These are phyloP conservation scores for Phaonia tiefii DNA, from an alignment of 2,888 invertebrate genomes.

Conservation along the genomic window DNA sequence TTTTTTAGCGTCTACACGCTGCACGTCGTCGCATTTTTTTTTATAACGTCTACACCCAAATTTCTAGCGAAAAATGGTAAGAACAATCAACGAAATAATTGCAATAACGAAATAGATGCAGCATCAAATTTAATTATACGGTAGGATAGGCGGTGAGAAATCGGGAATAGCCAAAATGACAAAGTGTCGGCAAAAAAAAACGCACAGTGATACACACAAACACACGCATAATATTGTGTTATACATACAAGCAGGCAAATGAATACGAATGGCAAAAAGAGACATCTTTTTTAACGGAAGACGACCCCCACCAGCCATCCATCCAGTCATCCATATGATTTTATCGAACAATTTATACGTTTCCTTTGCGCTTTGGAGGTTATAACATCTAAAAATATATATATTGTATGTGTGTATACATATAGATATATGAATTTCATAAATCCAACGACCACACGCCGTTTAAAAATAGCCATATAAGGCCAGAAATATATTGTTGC, in stretches of 20 bases:
- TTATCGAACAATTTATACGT: conserved; percentile 32
- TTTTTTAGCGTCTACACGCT: conserved; percentile 62
- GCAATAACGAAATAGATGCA: background rate
- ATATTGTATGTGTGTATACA: conserved; percentile 52
- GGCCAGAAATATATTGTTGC: conserved; percentile 60
- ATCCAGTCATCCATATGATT: conserved; percentile 22
- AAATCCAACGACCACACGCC: conserved; percentile 62
- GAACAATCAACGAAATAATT: conserved; percentile 38
- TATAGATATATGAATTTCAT: conserved; percentile 62
- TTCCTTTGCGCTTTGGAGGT: conserved; percentile 58
- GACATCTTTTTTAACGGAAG: conserved; percentile 46
- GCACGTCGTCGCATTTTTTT: conserved; percentile 61
- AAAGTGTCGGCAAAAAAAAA: conserved; percentile 45
- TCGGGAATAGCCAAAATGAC: conserved; percentile 44
- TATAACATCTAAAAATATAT: conserved; percentile 65
- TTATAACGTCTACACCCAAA: conserved; percentile 61
- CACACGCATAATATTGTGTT: conserved; percentile 53
- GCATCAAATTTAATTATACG: no score
- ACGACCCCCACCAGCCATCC: conserved; percentile 22
- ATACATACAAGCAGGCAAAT: conserved; percentile 57
- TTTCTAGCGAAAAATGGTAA: conserved; percentile 61
- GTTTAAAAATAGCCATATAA: conserved; percentile 65
- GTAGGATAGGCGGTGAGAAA: conserved; percentile 10
- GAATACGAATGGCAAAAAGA: conserved; percentile 45
- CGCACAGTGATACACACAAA: conserved; percentile 35